Evolutionary conservation across 2,797 vertebrate species (phyloP).

Genomic region (Leptodactylus fallax): DNA sequence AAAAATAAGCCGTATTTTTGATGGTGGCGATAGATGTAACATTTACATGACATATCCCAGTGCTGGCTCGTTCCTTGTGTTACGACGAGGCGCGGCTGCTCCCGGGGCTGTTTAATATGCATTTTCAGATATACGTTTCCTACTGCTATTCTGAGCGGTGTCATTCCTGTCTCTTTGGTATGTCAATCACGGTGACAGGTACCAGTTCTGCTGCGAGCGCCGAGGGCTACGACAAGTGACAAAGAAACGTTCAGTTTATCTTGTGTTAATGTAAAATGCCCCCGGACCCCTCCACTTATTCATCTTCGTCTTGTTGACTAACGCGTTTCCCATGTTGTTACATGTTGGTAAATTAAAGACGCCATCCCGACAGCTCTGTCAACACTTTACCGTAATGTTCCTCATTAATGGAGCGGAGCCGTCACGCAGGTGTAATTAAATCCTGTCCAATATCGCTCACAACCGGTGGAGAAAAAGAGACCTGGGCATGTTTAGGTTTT

Average conservation of each 20-base stretch:
- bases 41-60: not conserved
- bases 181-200: conserved; percentile 80
- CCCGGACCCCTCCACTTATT: conserved; percentile 77
- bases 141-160: conserved; percentile 63
- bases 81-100: not conserved
- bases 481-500: conserved; percentile 53
- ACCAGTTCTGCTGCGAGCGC: conserved; percentile 80
- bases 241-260: conserved; percentile 84
- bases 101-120: conserved; percentile 48
- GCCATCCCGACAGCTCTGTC: conserved; percentile 82
- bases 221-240: conserved; percentile 83
- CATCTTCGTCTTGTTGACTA: conserved; percentile 85
- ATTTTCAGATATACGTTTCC: conserved; percentile 69
- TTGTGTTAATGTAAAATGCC: conserved; percentile 83
- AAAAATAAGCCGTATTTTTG: not conserved
- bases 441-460: conserved; percentile 84
- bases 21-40: not conserved
- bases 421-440: conserved; percentile 81
- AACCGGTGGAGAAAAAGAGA: conserved; percentile 68
- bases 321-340: conserved; percentile 80
- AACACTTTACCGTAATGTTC: conserved; percentile 84
- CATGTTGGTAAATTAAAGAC: conserved; percentile 85
- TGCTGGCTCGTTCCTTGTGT: not conserved
- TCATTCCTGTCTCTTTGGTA: conserved; percentile 72
- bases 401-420: conserved; percentile 82